phyloP scores from a whole-genome alignment of 2,113 vertebrate species.

The Psilopogon haemacephalus region DNA sequence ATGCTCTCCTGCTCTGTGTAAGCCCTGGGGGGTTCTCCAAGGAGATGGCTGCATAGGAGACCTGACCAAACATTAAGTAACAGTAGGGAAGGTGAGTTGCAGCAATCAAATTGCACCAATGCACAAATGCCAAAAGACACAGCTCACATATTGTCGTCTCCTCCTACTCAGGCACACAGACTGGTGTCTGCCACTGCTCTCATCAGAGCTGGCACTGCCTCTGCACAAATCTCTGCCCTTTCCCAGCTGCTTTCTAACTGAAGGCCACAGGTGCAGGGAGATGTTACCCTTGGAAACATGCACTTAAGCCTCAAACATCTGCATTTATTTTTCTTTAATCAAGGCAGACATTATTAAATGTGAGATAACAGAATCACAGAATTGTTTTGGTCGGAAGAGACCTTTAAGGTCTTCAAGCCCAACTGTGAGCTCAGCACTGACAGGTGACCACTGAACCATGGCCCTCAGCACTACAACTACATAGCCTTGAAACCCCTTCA shows the following conservation, averaged over 20 bases:
- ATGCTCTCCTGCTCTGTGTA: background rate
- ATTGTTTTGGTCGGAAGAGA: too few species aligned
- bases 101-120: rapidly evolving
- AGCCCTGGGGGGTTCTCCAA: background rate
- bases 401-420: too few species aligned
- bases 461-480: too few species aligned
- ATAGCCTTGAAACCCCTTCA: too few species aligned
- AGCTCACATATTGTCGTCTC: background rate
- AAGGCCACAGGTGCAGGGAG: background rate
- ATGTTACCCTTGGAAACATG: background rate
- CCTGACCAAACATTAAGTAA: rapidly evolving
- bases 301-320: background rate
- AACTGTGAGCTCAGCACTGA: too few species aligned
- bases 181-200: rapidly evolving
- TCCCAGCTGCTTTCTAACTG: background rate
- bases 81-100: rapidly evolving
- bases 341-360: background rate
- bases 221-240: background rate
- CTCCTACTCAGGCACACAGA: rapidly evolving
- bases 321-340: background rate
- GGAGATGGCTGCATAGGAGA: background rate
- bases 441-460: too few species aligned
- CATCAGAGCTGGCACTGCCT: background rate
- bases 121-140: background rate
- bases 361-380: background rate